phyloP scores from a whole-genome alignment of 2,888 invertebrate genomes.

The Nasonia oneida region DNA sequence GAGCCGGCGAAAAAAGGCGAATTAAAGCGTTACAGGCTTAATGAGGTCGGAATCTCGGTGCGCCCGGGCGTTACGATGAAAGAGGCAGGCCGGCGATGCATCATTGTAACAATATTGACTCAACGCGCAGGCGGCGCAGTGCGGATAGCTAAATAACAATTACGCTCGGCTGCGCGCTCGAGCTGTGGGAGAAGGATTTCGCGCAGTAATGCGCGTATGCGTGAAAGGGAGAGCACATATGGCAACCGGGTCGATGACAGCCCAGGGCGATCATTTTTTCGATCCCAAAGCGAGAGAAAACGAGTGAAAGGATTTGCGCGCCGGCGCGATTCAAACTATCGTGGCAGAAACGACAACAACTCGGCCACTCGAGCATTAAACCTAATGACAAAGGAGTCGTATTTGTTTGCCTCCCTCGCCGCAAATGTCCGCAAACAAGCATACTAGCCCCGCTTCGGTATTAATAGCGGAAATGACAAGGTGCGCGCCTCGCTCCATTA shows the following conservation, averaged over 20 bases:
- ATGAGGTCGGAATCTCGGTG: conserved; percentile 48
- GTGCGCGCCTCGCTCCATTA: conserved; percentile 23
- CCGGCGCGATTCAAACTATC: too few species aligned
- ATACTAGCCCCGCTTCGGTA: conserved; percentile 22
- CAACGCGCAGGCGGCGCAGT: conserved; percentile 63
- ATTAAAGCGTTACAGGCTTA: conserved; percentile 8
- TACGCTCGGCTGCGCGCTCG: conserved; percentile 71
- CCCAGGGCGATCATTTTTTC: too few species aligned
- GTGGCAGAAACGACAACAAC: not conserved
- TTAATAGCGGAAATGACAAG: conserved; percentile 55
- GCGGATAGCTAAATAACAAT: conserved; percentile 77
- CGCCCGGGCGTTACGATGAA: not conserved
- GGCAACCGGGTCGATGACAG: too few species aligned
- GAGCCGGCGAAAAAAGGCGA: not conserved
- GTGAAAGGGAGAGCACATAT: too few species aligned
- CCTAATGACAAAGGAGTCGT: not conserved
- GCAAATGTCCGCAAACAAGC: conserved; percentile 57
- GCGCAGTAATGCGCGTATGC: not conserved
- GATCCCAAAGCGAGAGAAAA: not conserved
- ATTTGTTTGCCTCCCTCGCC: conserved; percentile 33
- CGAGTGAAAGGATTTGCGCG: not conserved
- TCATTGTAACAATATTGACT: conserved; percentile 71
- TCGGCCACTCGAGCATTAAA: not conserved
- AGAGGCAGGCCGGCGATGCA: not conserved
- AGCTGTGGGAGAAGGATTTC: not conserved